Evolutionary conservation across 2,888 invertebrate species (phyloP).

Genomic region (Reticulitermes lucifugus): DNA sequence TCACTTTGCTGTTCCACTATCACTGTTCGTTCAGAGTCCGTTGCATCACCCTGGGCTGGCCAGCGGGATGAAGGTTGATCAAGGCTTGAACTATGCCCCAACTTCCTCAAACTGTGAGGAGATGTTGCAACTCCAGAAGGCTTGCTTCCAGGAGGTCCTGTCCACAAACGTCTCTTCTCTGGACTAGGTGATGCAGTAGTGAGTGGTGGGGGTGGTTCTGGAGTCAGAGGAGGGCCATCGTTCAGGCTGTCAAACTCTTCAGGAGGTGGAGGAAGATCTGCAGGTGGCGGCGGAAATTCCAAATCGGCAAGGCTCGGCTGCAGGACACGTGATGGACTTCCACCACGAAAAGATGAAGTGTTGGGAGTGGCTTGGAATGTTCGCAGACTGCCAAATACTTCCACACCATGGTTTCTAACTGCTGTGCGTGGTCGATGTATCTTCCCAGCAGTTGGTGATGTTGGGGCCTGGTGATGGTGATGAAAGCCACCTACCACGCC

Average conservation of each 20-base stretch:
- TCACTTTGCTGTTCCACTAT: slow-evolving; percentile 54
- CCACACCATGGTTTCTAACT: slow-evolving; percentile 46
- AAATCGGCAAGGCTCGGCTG: slow-evolving; percentile 84
- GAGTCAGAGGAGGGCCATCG: slow-evolving; percentile 52
- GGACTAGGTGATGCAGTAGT: slow-evolving; percentile 55
- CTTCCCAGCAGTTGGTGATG: slow-evolving; percentile 67
- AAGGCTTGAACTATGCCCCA: slow-evolving; percentile 45
- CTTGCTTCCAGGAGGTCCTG: slow-evolving; percentile 35
- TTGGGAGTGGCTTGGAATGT: slow-evolving; percentile 54
- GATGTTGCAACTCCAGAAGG: slow-evolving; percentile 52
- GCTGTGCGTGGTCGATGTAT: slow-evolving; percentile 68
- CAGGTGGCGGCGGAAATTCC: slow-evolving; percentile 89
- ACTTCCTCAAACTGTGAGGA: slow-evolving; percentile 51
- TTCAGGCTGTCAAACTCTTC: slow-evolving; percentile 68
- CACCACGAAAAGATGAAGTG: slow-evolving; percentile 51
- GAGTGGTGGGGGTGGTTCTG: slow-evolving; percentile 58
- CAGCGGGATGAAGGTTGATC: slow-evolving; percentile 40
- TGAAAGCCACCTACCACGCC: slow-evolving; percentile 63
- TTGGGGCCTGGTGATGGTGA: slow-evolving; percentile 52
- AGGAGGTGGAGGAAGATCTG: slow-evolving; percentile 83
- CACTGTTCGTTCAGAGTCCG: slow-evolving; percentile 45
- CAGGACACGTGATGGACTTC: slow-evolving; percentile 77
- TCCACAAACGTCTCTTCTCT: slow-evolving; percentile 55
- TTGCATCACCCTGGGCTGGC: slow-evolving; percentile 9
- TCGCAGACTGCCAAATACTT: slow-evolving; percentile 45